phyloP scores from a whole-genome alignment of 2,113 vertebrate species.

The Hypomesus transpacificus region DNA sequence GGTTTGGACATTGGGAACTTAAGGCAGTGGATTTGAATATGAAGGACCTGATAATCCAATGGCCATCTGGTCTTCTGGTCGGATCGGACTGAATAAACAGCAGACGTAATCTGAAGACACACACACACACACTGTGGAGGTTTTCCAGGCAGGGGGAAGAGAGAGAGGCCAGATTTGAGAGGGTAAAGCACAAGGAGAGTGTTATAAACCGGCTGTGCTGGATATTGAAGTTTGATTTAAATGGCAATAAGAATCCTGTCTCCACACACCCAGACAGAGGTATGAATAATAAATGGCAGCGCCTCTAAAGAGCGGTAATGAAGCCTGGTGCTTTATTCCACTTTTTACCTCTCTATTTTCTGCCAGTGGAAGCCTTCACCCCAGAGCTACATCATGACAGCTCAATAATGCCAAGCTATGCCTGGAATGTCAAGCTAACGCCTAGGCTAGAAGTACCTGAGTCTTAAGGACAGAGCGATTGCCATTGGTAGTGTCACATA shows the following conservation, averaged over 20 bases:
- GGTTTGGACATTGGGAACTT: slow-evolving; percentile 61
- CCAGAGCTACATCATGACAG: slow-evolving; percentile 70
- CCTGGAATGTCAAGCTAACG: slow-evolving; percentile 74
- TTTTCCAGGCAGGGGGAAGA: slow-evolving; percentile 37
- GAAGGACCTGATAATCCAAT: slow-evolving; percentile 74
- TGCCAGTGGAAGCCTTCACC: slow-evolving; percentile 58
- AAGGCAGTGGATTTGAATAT: slow-evolving; percentile 71
- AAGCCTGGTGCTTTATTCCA: slow-evolving; percentile 51
- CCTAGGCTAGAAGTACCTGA: slow-evolving; percentile 51
- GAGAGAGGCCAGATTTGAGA: slow-evolving; percentile 60
- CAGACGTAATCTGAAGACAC: slow-evolving; percentile 71
- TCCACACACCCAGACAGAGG: slow-evolving; percentile 52
- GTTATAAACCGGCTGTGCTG: slow-evolving; percentile 40
- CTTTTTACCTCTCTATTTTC: slow-evolving; percentile 48
- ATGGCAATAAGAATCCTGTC: slow-evolving; percentile 69
- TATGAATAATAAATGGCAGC: slow-evolving; percentile 68
- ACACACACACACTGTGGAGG: slow-evolving; percentile 64
- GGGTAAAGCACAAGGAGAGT: slow-evolving; percentile 35
- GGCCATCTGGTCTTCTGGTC: slow-evolving; percentile 74
- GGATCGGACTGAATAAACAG: slow-evolving; percentile 73
- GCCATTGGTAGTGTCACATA: slow-evolving; percentile 20
- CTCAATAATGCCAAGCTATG: slow-evolving; percentile 77
- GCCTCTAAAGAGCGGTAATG: slow-evolving; percentile 50
- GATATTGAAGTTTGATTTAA: slow-evolving; percentile 71
- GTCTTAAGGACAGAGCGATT: slow-evolving; percentile 43